Base-by-base conservation (phyloP, 2,888 invertebrate genomes). In the Acanthosepion esculentum region DNA sequence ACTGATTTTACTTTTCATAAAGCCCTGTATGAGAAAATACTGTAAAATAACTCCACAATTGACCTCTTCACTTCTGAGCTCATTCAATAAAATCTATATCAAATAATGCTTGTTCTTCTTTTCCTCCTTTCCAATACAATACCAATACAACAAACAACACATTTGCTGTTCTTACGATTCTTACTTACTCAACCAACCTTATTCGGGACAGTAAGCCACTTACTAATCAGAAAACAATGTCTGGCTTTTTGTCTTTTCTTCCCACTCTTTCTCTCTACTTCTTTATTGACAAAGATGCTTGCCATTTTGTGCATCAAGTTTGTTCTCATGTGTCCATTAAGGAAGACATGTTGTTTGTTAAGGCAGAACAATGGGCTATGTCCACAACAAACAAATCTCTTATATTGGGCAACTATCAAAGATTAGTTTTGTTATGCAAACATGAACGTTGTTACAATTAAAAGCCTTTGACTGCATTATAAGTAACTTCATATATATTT, bases 301-400 rank as follows among this genome's bases (percentile, higher is more conserved):
- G 78, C 78, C 78, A 78, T 78, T 78, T 78, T 78, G n/a, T 78
- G 78, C 78, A 78, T 33, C 78, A 78, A 78, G 78, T 78, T 78
- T 78, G 78, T 78, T 33, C n/a, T 78, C 78, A 33, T 78, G 78
- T 78, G 78, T 78, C 78, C 78, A 78, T 78, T 78, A 78, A 78
- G 78, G 78, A 78, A 78, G 78, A 78, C 78, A 78, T 78, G 78
- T 78, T 78, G 78, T 78, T 78, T 78, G 78, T 78, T 78, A 78
- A 78, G 78, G 78, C n/a, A n/a, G 78, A 78, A 78, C 78, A 78
- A 78, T 78, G n/a, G n/a, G 78, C n/a, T n/a, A 78, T 33, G n/a
- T 78, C 78, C 12, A 78, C 78, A 78, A 78, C 78, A 78, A 78
- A 78, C 78, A 78, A 78, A 78, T 78, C 78, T 78, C n/a, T 78